These are phyloP conservation scores for Hydrozoanthus tunicans DNA, from an alignment of 64 coral and sea anemone species.

Conservation along the genomic window DNA sequence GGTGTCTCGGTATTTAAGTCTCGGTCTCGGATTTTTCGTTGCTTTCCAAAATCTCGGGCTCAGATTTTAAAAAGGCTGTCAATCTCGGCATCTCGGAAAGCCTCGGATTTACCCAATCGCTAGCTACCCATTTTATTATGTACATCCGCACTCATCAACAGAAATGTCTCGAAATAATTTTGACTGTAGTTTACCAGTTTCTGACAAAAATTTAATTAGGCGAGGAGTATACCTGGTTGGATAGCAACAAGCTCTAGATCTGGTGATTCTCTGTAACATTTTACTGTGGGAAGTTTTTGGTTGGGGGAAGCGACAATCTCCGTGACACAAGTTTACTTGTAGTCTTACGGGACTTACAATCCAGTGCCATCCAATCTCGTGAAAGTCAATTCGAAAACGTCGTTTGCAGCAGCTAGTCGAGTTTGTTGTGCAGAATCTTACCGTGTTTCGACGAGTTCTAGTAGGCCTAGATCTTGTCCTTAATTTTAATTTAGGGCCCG, in stretches of 20 bases:
- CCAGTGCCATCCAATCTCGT: slow-evolving; percentile 12
- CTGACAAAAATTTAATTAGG: not conserved
- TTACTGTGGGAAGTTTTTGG: not conserved
- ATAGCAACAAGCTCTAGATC: not conserved
- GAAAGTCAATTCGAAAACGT: slow-evolving; percentile 5
- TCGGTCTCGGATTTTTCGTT: too few species aligned
- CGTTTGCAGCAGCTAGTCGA: not conserved
- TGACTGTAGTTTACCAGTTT: not conserved
- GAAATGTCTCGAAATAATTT: slow-evolving; percentile 15
- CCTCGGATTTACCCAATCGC: too few species aligned
- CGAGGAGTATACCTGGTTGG: not conserved
- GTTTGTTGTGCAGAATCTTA: slow-evolving; percentile 5
- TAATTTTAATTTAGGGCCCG: not conserved
- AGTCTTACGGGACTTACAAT: not conserved
- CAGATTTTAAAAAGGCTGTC: too few species aligned
- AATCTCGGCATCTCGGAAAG: too few species aligned
- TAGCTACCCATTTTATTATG: not conserved
- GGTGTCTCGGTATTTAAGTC: too few species aligned
- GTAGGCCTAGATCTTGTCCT: not conserved
- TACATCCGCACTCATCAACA: slow-evolving; percentile 22
- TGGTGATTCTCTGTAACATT: not conserved
- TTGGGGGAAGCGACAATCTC: not conserved
- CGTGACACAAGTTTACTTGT: not conserved
- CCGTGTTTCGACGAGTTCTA: not conserved
- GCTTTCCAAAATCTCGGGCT: too few species aligned